A percentile compares a stretch with the other conserved stretches of the same genome.
phyloP scores from a whole-genome alignment of 2,797 vertebrate genomes.

The Oryzias sinensis region DNA sequence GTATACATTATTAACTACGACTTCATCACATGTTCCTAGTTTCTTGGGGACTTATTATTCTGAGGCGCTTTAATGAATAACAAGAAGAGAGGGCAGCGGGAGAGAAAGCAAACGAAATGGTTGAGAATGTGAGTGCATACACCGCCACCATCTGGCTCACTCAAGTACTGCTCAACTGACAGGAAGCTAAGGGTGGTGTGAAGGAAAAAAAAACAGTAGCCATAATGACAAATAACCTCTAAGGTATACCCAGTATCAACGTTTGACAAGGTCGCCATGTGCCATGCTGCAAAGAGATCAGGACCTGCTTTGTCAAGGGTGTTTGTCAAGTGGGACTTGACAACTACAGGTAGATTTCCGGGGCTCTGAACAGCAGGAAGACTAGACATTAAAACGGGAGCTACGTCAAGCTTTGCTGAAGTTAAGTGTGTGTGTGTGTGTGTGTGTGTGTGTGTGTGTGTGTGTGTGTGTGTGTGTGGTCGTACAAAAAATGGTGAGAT shows the following conservation, averaged over 20 bases:
- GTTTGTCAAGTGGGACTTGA: slow-evolving; percentile 71
- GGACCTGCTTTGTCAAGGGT: slow-evolving; percentile 76
- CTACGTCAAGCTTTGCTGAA: slow-evolving; percentile 39
- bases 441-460: slow-evolving; percentile 9
- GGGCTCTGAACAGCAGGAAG: slow-evolving; percentile 51
- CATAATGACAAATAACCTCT: slow-evolving; percentile 67
- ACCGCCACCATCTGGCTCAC: slow-evolving; percentile 79
- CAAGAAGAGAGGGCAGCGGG: slow-evolving; percentile 74
- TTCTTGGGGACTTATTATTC: slow-evolving; percentile 87
- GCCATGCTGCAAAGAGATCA: slow-evolving; percentile 73
- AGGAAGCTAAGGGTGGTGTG: slow-evolving; percentile 20
- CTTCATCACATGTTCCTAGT: slow-evolving; percentile 83
- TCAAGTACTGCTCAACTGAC: slow-evolving; percentile 67
- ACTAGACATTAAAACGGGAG: slow-evolving; percentile 50
- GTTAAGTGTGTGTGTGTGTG: slow-evolving; percentile 11
- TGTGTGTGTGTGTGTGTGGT: slow-evolving; percentile 6
- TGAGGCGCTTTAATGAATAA: slow-evolving; percentile 83
- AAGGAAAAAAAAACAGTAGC: slow-evolving; percentile 50
- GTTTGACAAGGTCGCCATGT: slow-evolving; percentile 72
- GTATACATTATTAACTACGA: slow-evolving; percentile 85
- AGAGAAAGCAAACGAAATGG: slow-evolving; percentile 63
- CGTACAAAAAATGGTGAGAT: too few species aligned
- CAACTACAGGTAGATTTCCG: slow-evolving; percentile 63
- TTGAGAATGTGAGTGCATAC: slow-evolving; percentile 80
- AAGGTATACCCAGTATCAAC: slow-evolving; percentile 75